Evolutionary conservation across 2,113 vertebrate genomes (phyloP).

Genomic region (Rattus norvegicus): DNA sequence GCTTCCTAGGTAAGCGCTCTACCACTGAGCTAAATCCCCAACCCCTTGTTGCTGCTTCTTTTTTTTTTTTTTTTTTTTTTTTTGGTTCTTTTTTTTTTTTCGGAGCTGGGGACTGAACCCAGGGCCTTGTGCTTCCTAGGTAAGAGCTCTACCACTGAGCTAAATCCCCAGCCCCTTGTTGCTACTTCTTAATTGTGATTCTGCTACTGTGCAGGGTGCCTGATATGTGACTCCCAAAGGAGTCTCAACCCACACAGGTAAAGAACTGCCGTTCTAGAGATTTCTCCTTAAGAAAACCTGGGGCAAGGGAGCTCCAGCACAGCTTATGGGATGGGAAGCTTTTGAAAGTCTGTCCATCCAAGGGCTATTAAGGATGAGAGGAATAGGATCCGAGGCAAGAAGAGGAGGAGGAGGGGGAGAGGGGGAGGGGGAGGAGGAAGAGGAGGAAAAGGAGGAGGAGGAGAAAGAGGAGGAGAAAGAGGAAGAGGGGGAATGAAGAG

Average conservation of each 20-base stretch:
- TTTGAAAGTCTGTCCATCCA: not conserved
- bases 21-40: too few relatives aligned
- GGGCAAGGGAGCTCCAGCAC: not conserved
- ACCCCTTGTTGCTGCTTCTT: too few relatives aligned
- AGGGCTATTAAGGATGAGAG: not conserved
- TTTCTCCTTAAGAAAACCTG: not conserved
- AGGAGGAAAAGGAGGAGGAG: too few relatives aligned
- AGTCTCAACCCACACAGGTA: not conserved
- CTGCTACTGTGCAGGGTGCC: not conserved
- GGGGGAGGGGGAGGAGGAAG: too few relatives aligned
- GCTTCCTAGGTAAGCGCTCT: too few relatives aligned
- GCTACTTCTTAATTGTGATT: not conserved
- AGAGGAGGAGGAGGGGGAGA: not conserved
- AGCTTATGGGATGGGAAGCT: too few relatives aligned
- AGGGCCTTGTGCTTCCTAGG: too few relatives aligned
- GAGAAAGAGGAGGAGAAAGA: accelerated
- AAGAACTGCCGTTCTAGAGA: not conserved
- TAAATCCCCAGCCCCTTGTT: too few relatives aligned
- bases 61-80: too few relatives aligned
- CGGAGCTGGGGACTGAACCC: too few relatives aligned
- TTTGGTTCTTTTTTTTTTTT: too few relatives aligned
- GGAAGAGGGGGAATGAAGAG: accelerated
- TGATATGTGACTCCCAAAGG: not conserved
- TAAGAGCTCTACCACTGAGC: too few relatives aligned
- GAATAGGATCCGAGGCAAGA: not conserved